Evolutionary conservation across 2,113 vertebrate species (phyloP), one percentile per base, ranked within the genome.

Genomic region (Microtus richardsoni): DNA sequence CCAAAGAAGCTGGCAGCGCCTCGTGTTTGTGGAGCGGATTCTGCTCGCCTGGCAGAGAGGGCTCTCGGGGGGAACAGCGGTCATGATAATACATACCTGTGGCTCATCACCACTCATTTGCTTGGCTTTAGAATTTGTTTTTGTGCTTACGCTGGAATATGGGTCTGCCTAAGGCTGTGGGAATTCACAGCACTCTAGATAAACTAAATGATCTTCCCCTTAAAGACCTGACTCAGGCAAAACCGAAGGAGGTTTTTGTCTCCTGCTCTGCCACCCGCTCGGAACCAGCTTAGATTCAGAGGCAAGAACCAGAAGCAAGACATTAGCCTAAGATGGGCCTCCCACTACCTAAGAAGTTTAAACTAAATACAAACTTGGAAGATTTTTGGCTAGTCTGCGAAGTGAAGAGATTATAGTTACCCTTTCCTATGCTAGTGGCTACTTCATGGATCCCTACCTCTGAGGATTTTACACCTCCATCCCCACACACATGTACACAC

Each of bases 41-140:
- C 86, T 47, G 47, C 52, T 84, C 88, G 41, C 28, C 85, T 71
- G 30, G 66, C 66, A 0, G 88, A n/a, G 16, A 28, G 75, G 19
- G 93, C 44, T 94, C 41, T 44, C 70, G 21, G n/a, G 44, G 77
- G 44, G 17, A 92, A 85, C 90, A 62, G 58, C 82, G 88, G 58
- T 30, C 88, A 9, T 8, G 95, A 84, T 88, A 95, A 91, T 79
- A 54, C 95, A 88, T 91, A 94, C 95, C 94, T 95, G 92, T 84
- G 93, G 95, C 91, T 97, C 92, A 92, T 96, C 92, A 80, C 90
- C 71, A 90, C 92, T 93, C 91, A 93, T 80, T 92, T 93, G 52
- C 95, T 97, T 97, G 96, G 96, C 96, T 89, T 94, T 93, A 84
- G 96, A 95, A 88, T 93, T 93, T 96, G 97, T 93, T 96, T 96